Base-by-base conservation (phyloP, 1,140 invertebrate genomes). In the Procambarus clarkii region DNA sequence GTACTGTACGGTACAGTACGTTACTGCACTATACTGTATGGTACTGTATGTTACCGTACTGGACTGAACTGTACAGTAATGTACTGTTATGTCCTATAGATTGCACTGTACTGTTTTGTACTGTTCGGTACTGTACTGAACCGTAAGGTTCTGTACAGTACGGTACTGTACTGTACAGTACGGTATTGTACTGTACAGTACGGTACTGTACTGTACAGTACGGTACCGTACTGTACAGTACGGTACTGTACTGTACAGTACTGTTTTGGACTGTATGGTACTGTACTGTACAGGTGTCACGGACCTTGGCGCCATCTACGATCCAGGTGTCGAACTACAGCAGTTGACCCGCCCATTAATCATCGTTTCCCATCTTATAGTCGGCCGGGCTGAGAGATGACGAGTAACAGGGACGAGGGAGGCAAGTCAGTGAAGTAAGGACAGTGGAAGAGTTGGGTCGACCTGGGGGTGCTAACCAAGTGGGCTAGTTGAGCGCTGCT, bases 201-300 rank as follows among this genome's bases (percentile, higher is more conserved):
- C 88, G 88, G 77, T 71, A 91, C 69, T 69, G 46, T 81, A 84
- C 50, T 92, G 69, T 89, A 81, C 79, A 88, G 87, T 91, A 86
- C 88, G 88, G 80, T 88, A 93, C 78, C 58, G 92, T 87, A 48
- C 91, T 93, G 87, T 88, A 81, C 78, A 92, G 82, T 91, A 92
- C 15, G 5, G 69, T 71, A 24, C 21, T 71, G 69, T 71, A 71
- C 69, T 71, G 69, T 71, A 24, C 69, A 24, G 92, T 93, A 80
- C 86, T 81, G 86, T 71, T 24, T 13, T 79, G 45, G 46, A 50
- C 48, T 50, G 45, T 46, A 18, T 13, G 46, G 77, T 45, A 93
- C 93, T 91, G 88, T 92, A 92, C 88, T 93, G 80, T 93, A 92
- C 93, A 91, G 81, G 93, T 93, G 86, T 92, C 87, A 34, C 90